Base-by-base conservation (phyloP, 2,113 vertebrate species). In the Piliocolobus tephrosceles region DNA sequence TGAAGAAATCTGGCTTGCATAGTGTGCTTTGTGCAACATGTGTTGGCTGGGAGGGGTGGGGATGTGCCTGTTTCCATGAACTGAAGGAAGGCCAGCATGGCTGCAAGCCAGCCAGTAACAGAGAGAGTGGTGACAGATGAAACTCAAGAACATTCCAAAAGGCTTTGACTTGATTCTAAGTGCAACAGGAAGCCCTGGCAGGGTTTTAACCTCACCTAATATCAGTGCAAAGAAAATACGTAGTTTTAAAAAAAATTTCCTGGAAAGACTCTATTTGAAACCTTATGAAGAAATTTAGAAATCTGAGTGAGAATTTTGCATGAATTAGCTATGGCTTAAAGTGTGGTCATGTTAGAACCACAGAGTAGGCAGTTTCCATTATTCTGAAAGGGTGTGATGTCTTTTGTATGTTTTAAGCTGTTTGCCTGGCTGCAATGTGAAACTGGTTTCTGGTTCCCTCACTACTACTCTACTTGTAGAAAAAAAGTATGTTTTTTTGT, bases 1-100 rank as follows among this genome's bases (percentile, higher is more conserved):
- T 38, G 47, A 32, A n/a, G 70, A 35, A 30, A 16, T 57, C 17
- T 47, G 18, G 18, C 35, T 43, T 38, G 14, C 23, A 20, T 2
- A 17, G 6, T 1, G 2, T 45, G 43, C 11, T 3, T 6, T 14
- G 3, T 80, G 23, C 13, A 10, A 17, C 3, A 0, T 38, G 8
- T 45, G 27, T 5, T 47, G 8, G 12, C 47, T 35, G 35, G 12
- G 25, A 68, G 50, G 0, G 35, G 10, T 16, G 0, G 25, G 35
- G 45, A 38, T 3, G 66, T 55, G 20, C 14, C 45, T 25, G 20
- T 22, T 20, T 20, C 23, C 16, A 0, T 45, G 83, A 88, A 27
- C 58, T 70, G 22, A 79, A n/a, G 22, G 25, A 38, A 61, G 13
- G 20, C 12, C 61, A 12, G 1, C 13, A 30, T 92, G 80, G 18